Conservation (phyloP, 2,113 vertebrate genomes). For the Raja brachyura region DNA sequence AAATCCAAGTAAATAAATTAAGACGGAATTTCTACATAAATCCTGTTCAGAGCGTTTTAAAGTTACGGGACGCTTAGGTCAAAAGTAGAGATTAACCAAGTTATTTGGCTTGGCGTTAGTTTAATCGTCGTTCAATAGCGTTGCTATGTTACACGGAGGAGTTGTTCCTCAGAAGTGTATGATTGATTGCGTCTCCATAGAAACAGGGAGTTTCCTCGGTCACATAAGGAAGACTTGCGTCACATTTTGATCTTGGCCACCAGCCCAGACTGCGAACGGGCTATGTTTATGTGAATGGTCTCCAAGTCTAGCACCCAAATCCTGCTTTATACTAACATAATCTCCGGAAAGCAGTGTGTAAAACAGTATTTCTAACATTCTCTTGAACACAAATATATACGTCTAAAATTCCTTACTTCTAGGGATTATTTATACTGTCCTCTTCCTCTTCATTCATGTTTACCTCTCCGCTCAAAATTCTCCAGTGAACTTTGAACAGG, state of each 20-base stretch:
- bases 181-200: constrained; percentile 9
- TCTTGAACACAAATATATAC: neutral
- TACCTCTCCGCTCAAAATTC: neutral
- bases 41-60: neutral
- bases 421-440: neutral
- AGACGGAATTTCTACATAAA: neutral
- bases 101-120: neutral
- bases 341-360: neutral
- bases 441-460: neutral
- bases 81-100: constrained; percentile 9
- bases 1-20: neutral
- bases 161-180: neutral
- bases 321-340: neutral
- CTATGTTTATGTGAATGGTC: neutral
- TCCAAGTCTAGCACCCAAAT: constrained; percentile 2
- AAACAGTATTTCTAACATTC: neutral
- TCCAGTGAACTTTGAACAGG: neutral
- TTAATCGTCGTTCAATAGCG: neutral
- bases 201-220: constrained; percentile 4
- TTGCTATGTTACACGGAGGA: constrained; percentile 20
- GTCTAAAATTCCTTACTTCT: neutral
- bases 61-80: neutral
- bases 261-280: neutral
- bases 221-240: neutral
- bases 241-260: neutral